These are phyloP conservation scores for Helicoverpa zea DNA, from an alignment of 1,140 invertebrate genomes.

Conservation along the genomic window DNA sequence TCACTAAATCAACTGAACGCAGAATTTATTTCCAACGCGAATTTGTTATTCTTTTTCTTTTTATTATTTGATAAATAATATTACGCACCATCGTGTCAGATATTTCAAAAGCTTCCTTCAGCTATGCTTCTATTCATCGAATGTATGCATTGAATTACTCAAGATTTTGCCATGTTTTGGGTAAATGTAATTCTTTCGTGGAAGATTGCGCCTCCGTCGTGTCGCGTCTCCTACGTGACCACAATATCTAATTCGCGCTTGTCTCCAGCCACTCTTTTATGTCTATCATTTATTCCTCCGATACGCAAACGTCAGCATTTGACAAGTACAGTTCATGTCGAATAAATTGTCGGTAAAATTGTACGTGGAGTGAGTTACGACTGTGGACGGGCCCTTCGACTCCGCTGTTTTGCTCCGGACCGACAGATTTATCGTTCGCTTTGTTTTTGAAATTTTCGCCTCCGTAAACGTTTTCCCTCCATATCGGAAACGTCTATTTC, in stretches of 20 bases:
- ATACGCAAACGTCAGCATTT: slow-evolving; percentile 84
- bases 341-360: slow-evolving; percentile 84
- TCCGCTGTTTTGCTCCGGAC: slow-evolving; percentile 69
- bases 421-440: slow-evolving; percentile 76
- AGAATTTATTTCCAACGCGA: slow-evolving; percentile 41
- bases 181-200: slow-evolving; percentile 84
- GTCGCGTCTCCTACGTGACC: slow-evolving; percentile 80
- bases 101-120: slow-evolving; percentile 45
- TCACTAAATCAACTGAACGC: slow-evolving; percentile 40
- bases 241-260: slow-evolving; percentile 75
- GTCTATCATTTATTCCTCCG: slow-evolving; percentile 84
- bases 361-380: slow-evolving; percentile 80
- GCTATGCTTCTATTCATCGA: slow-evolving; percentile 59
- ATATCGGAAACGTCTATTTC: slow-evolving; percentile 43
- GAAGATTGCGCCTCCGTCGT: slow-evolving; percentile 82
- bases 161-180: slow-evolving; percentile 80
- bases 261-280: slow-evolving; percentile 78
- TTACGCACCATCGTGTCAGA: slow-evolving; percentile 19
- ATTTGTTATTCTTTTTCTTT: slow-evolving; percentile 34
- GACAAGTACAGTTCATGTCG: slow-evolving; percentile 84
- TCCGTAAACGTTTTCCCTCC: slow-evolving; percentile 52
- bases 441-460: slow-evolving; percentile 71
- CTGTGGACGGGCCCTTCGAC: slow-evolving; percentile 73
- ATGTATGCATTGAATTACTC: slow-evolving; percentile 81
- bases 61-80: slow-evolving; percentile 25